Evolutionary conservation across 1,140 invertebrate genomes (phyloP).

Genomic region (Harpegnathos saltator): DNA sequence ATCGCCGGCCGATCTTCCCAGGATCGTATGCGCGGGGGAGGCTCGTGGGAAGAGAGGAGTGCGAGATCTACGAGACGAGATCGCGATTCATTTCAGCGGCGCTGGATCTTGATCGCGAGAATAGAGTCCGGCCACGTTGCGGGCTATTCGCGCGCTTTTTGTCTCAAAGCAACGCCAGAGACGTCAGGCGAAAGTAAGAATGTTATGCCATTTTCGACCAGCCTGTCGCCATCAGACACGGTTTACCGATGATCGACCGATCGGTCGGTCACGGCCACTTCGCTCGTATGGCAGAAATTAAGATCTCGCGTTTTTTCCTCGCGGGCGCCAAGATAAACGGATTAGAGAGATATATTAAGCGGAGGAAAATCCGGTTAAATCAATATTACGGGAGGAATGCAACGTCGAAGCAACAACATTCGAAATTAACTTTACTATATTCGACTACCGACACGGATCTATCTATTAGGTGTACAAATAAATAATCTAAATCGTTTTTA

Average conservation of each 20-base stretch:
- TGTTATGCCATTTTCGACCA: not conserved
- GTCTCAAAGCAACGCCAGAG: not conserved
- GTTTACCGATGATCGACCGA: not conserved
- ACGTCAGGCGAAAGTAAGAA: conserved; percentile 44
- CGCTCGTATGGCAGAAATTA: not conserved
- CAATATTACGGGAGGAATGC: not conserved
- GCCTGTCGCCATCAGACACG: not conserved
- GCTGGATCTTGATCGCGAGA: conserved; percentile 67
- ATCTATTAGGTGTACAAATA: no score
- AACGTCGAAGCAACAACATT: not conserved
- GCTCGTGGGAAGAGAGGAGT: conserved; percentile 78
- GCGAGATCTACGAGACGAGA: conserved; percentile 67
- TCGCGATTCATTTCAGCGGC: conserved; percentile 60
- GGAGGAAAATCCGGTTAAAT: not conserved
- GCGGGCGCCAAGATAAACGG: not conserved
- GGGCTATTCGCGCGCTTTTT: conserved; percentile 26
- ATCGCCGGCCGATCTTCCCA: conserved; percentile 79
- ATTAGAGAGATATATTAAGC: no score
- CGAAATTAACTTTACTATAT: no score
- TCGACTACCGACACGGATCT: not conserved
- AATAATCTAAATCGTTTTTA: no score
- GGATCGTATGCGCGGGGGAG: conserved; percentile 72
- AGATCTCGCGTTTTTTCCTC: not conserved
- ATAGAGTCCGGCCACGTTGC: conserved; percentile 40
- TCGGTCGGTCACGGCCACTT: conserved; percentile 1